Evolutionary conservation across 2,113 vertebrate species (phyloP).

Genomic region (Pollimyrus isidori): DNA sequence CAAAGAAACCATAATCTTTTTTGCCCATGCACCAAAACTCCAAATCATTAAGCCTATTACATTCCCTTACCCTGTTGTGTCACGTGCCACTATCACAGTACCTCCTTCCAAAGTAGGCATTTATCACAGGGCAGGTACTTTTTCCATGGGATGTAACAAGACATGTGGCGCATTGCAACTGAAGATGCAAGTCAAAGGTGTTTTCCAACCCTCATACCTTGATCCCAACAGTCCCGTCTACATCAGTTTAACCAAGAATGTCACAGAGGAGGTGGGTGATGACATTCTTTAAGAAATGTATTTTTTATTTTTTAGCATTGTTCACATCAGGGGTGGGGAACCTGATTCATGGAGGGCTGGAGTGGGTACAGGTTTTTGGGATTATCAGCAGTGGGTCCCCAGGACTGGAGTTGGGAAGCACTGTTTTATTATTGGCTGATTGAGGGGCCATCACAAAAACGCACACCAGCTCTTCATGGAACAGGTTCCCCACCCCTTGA

Average conservation of each 20-base stretch:
- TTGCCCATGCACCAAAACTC: neutral
- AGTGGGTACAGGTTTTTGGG: no score
- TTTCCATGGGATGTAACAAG: neutral
- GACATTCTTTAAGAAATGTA: neutral
- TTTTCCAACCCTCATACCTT: neutral
- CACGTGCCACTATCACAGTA: neutral
- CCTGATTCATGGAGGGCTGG: no score
- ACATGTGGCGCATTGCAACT: neutral
- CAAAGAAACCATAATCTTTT: conserved; percentile 4
- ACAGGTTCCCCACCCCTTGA: no score
- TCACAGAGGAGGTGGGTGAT: conserved; percentile 18
- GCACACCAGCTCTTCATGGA: no score
- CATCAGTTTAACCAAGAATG: neutral
- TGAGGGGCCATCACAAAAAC: no score
- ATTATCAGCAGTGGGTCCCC: no score
- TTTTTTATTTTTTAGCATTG: neutral
- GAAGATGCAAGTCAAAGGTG: neutral
- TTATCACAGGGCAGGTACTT: neutral
- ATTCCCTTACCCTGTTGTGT: conserved; percentile 14
- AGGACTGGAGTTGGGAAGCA: no score
- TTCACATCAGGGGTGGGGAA: neutral
- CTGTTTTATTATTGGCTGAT: no score
- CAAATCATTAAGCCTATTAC: conserved; percentile 1
- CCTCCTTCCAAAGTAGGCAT: neutral
- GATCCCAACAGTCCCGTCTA: neutral